phyloP scores from a whole-genome alignment of 2,888 invertebrate species.

The Neoscelio sp. region DNA sequence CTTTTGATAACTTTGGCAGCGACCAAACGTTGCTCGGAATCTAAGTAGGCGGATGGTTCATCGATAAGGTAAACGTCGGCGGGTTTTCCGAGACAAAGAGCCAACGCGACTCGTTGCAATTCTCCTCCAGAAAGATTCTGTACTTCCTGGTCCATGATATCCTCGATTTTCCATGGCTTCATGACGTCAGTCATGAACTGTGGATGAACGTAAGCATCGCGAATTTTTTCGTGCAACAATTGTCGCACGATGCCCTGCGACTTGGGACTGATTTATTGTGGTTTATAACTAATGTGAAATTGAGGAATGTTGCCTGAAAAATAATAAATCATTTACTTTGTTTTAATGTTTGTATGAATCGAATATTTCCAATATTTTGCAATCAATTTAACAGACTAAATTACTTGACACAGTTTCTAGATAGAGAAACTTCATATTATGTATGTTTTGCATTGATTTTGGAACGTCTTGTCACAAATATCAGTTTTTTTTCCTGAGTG shows the following conservation, averaged over 20 bases:
- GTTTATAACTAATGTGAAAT: constrained; percentile 99
- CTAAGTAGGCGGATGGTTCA: constrained; percentile 99
- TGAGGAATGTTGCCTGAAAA: constrained; percentile 90
- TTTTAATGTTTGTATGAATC: no score
- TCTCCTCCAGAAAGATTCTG: constrained; percentile 99
- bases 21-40: constrained; percentile 99
- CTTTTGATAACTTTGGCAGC: constrained; percentile 99
- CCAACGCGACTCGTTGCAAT: constrained; percentile 98
- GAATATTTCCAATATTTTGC: no score
- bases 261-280: constrained; percentile 99
- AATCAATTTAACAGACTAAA: no score
- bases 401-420: no score
- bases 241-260: constrained; percentile 96
- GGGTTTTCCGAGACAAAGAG: constrained; percentile 98
- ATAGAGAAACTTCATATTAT: no score
- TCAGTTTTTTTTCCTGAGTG: no score
- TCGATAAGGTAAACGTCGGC: constrained; percentile 99
- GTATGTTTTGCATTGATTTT: no score
- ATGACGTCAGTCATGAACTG: constrained; percentile 99
- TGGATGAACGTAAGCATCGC: constrained; percentile 98
- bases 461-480: no score
- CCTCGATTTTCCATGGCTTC: constrained; percentile 98
- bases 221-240: constrained; percentile 97
- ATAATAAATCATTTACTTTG: no score
- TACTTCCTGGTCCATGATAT: constrained; percentile 98